These are phyloP conservation scores for Tragelaphus scriptus DNA, from an alignment of 2,113 vertebrate species.

Conservation along the genomic window DNA sequence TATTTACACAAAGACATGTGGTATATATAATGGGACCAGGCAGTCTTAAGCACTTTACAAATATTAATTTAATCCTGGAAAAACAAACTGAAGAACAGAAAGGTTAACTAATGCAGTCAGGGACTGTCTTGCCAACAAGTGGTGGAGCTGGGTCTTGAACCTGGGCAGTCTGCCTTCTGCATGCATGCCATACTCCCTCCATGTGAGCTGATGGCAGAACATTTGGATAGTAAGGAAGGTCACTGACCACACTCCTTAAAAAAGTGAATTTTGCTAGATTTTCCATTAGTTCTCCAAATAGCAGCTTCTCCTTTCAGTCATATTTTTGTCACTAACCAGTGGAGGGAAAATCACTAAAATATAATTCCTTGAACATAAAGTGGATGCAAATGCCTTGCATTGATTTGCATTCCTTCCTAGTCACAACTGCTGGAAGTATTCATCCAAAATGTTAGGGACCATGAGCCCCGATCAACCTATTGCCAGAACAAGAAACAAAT, in stretches of 20 bases:
- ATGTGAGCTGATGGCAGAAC: neutral
- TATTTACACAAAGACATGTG: neutral
- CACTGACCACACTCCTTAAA: neutral
- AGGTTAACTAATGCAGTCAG: neutral
- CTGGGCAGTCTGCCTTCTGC: neutral
- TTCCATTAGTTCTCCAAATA: neutral
- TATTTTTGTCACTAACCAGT: neutral
- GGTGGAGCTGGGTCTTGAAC: neutral
- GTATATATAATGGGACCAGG: neutral
- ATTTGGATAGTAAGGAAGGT: neutral
- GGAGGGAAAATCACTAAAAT: neutral
- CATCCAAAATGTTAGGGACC: constrained; percentile 45
- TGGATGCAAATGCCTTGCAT: constrained; percentile 12
- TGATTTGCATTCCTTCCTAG: constrained; percentile 51
- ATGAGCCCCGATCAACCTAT: constrained; percentile 24
- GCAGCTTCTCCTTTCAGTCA: neutral
- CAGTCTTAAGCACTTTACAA: neutral
- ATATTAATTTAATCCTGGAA: neutral
- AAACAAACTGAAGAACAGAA: neutral
- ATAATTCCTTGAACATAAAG: neutral
- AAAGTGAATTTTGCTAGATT: neutral
- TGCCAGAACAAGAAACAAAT: constrained; percentile 50
- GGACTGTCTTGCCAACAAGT: neutral
- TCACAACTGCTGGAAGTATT: constrained; percentile 42
- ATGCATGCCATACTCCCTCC: neutral